These are phyloP conservation scores for Cremastobaeus sp. DNA, from an alignment of 2,888 invertebrate genomes.

Conservation along the genomic window DNA sequence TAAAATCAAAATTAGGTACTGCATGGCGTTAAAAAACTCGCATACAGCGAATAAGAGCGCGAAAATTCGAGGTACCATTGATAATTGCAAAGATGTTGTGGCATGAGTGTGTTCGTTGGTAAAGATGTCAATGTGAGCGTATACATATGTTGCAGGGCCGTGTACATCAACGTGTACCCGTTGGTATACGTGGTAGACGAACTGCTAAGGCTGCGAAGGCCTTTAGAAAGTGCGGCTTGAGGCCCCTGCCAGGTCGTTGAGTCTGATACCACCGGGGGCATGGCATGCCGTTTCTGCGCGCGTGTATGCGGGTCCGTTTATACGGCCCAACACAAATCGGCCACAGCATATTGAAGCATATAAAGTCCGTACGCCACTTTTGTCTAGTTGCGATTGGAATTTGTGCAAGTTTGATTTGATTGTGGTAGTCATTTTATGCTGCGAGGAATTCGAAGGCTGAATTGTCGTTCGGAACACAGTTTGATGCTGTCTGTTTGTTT, in stretches of 20 bases:
- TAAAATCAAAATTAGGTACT: too few species aligned
- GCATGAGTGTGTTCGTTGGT: too few species aligned
- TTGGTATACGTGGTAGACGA: constrained; percentile 54
- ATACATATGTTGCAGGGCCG: constrained; percentile 46
- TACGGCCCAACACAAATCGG: constrained; percentile 47
- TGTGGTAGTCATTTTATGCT: constrained; percentile 34
- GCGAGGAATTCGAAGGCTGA: constrained; percentile 45
- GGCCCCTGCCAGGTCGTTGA: constrained; percentile 70
- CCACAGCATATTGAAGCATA: constrained; percentile 48
- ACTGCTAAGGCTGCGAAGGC: constrained; percentile 71
- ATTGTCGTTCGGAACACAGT: constrained; percentile 22
- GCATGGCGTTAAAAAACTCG: too few species aligned
- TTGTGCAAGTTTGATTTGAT: constrained; percentile 43
- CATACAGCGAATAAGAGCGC: too few species aligned
- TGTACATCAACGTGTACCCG: constrained; percentile 17
- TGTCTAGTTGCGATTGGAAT: constrained; percentile 56
- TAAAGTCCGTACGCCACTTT: constrained; percentile 52
- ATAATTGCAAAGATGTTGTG: too few species aligned
- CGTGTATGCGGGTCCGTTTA: constrained; percentile 52
- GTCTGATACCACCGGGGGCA: constrained; percentile 69
- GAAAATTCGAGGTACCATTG: too few species aligned
- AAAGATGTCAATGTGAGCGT: constrained; percentile 15
- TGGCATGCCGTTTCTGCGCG: constrained; percentile 62
- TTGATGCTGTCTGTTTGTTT: constrained; percentile 18
- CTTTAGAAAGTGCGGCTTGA: constrained; percentile 75